A percentile compares a stretch with the other conserved stretches of the same genome.
Conservation (phyloP, 1,140 invertebrate species). For the Pseudobourletiella spinata region DNA sequence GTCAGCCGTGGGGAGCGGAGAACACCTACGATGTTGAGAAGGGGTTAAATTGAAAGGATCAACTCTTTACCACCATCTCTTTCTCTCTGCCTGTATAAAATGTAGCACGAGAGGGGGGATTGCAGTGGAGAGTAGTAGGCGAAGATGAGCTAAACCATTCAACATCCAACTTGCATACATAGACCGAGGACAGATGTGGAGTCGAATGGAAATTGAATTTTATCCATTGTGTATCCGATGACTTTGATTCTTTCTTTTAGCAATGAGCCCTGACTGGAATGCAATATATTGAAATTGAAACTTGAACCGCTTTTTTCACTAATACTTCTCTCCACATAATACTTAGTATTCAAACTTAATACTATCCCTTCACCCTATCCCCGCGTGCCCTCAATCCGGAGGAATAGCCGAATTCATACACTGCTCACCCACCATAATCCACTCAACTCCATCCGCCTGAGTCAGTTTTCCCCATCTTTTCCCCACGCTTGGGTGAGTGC, state of each 20-base stretch:
- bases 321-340: too few relatives aligned
- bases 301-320: too few relatives aligned
- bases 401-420: too few relatives aligned
- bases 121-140: background rate
- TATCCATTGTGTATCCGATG: slow-evolving; percentile 8
- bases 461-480: too few relatives aligned
- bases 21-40: background rate
- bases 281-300: slow-evolving; percentile 17
- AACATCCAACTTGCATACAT: background rate
- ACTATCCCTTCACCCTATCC: too few relatives aligned
- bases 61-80: background rate
- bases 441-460: too few relatives aligned
- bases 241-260: slow-evolving; percentile 5
- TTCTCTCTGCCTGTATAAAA: background rate
- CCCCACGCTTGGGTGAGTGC: too few relatives aligned
- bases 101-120: background rate
- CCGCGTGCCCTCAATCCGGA: too few relatives aligned
- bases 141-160: background rate
- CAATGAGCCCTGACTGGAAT: slow-evolving; percentile 1
- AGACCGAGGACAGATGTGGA: background rate
- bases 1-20: background rate
- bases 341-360: too few relatives aligned
- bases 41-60: background rate
- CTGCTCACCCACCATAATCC: too few relatives aligned
- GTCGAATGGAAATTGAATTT: slow-evolving; percentile 10